Evolutionary conservation across 2,113 vertebrate genomes (phyloP), one percentile per base, ranked within the genome.

Genomic region (Leptodactylus fuscus): DNA sequence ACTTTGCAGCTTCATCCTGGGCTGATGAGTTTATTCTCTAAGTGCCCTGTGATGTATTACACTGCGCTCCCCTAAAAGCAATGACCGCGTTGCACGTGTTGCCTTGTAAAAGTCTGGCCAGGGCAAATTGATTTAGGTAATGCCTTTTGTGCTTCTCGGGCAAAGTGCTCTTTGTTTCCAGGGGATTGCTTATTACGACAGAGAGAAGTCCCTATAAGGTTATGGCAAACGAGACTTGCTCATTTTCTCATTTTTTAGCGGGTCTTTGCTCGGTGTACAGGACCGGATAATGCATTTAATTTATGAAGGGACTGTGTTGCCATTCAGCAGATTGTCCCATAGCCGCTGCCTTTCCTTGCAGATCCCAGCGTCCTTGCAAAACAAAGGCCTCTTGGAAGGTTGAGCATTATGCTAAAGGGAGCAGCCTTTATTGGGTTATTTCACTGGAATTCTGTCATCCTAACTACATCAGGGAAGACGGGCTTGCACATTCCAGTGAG

Each of bases 41-140:
- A 83, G 82, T 83, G 82, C 70, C 71, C 69, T 34, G 22, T 83
- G 82, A 83, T 83, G 53, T 75, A 75, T 83, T 75, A 44, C 71
- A 29, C 36, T 41, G 38, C n/a, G 53, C 53, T 83, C 71, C 82
- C 82, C 69, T 73, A 82, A 71, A 82, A 82, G 67, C 81, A 58
- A 41, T 27, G 67, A 73, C 10, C 69, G 20, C 41, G 1, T 16
- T n/a, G 53, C 16, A 32, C 51, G 51, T 22, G 38, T 55, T 62
- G 70, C 51, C 71, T 83, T 62, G 70, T 75, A 62, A 83, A 83
- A 62, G 70, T 55, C 82, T 75, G 82, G 51, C 71, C 71, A 29
- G 82, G 70, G 36, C 48, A 71, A 83, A 83, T 83, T 83, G 82
- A 83, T 83, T 75, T 75, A 73, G 34, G 82, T 83, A 73, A 83